Base-by-base conservation (phyloP, 2,113 vertebrate species). In the Anthoscopus minutus region DNA sequence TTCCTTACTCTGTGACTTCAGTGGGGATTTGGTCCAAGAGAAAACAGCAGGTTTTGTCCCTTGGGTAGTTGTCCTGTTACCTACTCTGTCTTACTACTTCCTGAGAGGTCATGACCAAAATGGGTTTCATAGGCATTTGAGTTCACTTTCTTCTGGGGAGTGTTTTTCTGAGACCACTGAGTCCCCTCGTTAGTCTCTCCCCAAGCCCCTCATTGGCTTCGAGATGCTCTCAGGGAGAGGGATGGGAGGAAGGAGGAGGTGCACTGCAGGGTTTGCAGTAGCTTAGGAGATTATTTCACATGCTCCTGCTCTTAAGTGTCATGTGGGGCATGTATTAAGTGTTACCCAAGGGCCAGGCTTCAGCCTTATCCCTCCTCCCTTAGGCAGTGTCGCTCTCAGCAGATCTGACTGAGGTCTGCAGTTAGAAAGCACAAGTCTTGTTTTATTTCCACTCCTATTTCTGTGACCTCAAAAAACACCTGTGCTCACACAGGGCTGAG, bases 211-310 rank as follows among this genome's bases (percentile, higher is more conserved):
- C 6, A 7, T 9, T 79, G 64, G 62, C 31, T 95, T 62, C 69
- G 71, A 86, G 66, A 37, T 37, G 18, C 58, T 31, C 6, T 54
- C 31, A 42, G 42, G 13, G 23, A 27, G 64, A 91, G 38, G 50
- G 51, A 69, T 56, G n/a, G 54, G 15, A 57, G 82, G 80, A 70
- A 83, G 80, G 35, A 73, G 69, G 65, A 85, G 44, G 56, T 67
- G 71, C 6, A 3, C 42, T 89, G 48, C 82, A 83, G 70, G 53
- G 65, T 95, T 96, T 96, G 64, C 72, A 79, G 85, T 88, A 91
- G 25, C 11, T 96, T 91, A 94, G 83, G 62, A 80, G 94, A 93
- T 97, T 95, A 94, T 94, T 95, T 93, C 81, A 60, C 73, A 28
- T 69, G 80, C 18, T 92, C 17, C 60, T 84, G 72, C 60, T 92